Base-by-base conservation (phyloP, 2,113 vertebrate genomes). In the Benitochromis conjunctus region DNA sequence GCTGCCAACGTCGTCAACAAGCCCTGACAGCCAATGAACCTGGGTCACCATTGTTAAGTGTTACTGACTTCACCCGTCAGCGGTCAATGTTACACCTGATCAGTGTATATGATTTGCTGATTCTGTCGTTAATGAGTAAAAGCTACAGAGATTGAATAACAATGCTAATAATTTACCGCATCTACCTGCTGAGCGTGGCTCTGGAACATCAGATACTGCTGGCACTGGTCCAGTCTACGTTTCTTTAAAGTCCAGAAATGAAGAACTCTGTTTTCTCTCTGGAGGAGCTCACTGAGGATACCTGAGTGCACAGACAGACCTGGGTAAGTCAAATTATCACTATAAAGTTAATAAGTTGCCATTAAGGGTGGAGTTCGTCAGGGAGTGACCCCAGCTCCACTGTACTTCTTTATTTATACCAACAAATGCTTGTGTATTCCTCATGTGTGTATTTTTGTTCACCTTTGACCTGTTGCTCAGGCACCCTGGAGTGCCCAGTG, bases 201-300 rank as follows among this genome's bases (percentile, higher is more conserved):
- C 85, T 99, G 98, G 88, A 99, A 99, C 93, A 99, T 97, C 92
- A 99, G 96, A 0, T 97, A 99, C 69, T 99, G 98, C 91, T 99
- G 99, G 93, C 99, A 99, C 84, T 99, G 98, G 83, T 99, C 99
- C 93, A 99, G 95, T 29, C 98, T 95, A 3, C 98, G 93, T 88
- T 99, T 99, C 95, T 99, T 99, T 94, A 99, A 80, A 34, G 99
- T 99, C 99, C 99, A 99, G 95, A 99, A 99, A 81, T 99, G 99
- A 81, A 99, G 96, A 51, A 99, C 99, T 1, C 98, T 94, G 81
- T 99, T 99, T 84, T 99, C 99, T 55, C 99, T 97, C 96, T 99
- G 98, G 5, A 99, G 94, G 84, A 99, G 94, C 93, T 99, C 99
- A 0, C 98, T 99, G 90, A 99, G 94, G 90, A 99, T 99, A 90